Evolutionary conservation across 37 sponge, comb jelly and placozoan genomes (phyloP).

Genomic region (Theonella swinhoei): DNA sequence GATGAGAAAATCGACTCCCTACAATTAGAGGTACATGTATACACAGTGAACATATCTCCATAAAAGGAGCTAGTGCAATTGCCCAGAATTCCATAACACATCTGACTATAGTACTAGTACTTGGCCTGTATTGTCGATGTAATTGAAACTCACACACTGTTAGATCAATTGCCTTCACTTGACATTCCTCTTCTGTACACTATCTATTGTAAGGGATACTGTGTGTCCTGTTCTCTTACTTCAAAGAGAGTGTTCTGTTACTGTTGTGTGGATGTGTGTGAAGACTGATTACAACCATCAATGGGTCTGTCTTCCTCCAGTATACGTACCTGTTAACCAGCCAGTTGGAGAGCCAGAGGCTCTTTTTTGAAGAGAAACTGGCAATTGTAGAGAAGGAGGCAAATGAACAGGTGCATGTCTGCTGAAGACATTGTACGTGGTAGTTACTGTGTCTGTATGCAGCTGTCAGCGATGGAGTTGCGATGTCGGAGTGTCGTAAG

Average conservation of each 20-base stretch:
- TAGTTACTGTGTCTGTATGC: background rate
- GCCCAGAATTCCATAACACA: too few species aligned
- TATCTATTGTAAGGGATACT: too few species aligned
- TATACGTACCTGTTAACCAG: constrained; percentile 91
- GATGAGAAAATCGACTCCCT: constrained; percentile 89
- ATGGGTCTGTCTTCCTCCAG: constrained; percentile 38
- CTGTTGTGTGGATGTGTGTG: background rate
- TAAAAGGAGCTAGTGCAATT: too few species aligned
- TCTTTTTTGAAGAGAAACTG: constrained; percentile 95
- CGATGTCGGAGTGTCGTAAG: constrained; percentile 49
- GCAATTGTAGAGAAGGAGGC: constrained; percentile 73
- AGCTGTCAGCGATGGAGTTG: constrained; percentile 49
- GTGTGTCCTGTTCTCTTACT: too few species aligned
- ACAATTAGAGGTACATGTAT: constrained; percentile 69
- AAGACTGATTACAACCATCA: background rate
- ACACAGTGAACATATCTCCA: background rate
- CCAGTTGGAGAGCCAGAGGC: constrained; percentile 95
- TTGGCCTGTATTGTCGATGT: too few species aligned
- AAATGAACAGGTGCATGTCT: constrained; percentile 61
- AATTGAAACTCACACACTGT: too few species aligned
- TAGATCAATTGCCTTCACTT: too few species aligned
- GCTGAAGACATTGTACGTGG: background rate
- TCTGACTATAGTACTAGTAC: too few species aligned
- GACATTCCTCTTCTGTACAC: too few species aligned
- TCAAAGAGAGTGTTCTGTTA: too few species aligned